Base-by-base conservation (phyloP, 1,140 invertebrate genomes). In the Ylistrum balloti region DNA sequence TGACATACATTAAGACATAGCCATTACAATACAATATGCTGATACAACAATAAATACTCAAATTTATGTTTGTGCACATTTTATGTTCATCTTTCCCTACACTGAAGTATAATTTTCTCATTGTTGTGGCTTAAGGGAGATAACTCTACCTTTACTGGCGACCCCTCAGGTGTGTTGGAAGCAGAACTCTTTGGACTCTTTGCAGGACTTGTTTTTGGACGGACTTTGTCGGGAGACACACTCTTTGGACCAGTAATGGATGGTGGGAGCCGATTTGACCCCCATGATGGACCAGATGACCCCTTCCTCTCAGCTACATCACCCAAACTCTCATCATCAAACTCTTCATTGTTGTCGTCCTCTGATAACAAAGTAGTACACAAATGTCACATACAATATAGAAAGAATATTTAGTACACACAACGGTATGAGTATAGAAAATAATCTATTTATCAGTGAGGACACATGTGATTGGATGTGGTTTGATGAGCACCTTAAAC, bases 241-340 rank as follows among this genome's bases (percentile, higher is more conserved):
- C 87, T 90, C 35, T 90, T 91, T 33, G 86, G 22, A 28, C 86
- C 87, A 48, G 86, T 38, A 7, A 94, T 87, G 13, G 94, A 95
- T 41, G 92, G 89, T 45, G 94, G 94, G 9, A 95, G 85, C 38
- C 94, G 89, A 91, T 91, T 94, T 15, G 89, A 88, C 20, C 89
- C 89, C 94, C 94, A 95, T 0, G 94, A 95, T 38, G 92, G 91
- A 17, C 92, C 90, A 32, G 93, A 93, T 10, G 93, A 88, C 0
- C 87, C 90, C 17, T 88, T 89, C 33, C 87, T 87, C 2, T 85
- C 56, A 28, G 56, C 88, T 56, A 90, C 86, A 38, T 88, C 90
- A 28, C 88, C 88, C 35, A 88, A 87, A 89, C 91, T 92, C 33
- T 88, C 90, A 48, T 92, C 92, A 87, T 88, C 89, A 32, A 91